phyloP scores from a whole-genome alignment of 2,888 invertebrate species.

The Toxonevra muliebris region DNA sequence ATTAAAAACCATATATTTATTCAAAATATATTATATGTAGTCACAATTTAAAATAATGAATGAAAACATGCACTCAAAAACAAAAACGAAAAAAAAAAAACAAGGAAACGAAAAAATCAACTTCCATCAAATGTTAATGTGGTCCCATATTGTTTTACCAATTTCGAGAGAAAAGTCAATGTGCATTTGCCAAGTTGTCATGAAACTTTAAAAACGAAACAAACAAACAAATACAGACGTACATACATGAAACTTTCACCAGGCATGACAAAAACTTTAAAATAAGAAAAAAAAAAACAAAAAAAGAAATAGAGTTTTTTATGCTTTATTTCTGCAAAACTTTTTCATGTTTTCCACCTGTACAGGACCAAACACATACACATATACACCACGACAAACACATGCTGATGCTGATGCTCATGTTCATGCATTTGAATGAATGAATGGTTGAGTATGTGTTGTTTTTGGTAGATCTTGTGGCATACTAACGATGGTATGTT shows the following conservation, averaged over 20 bases:
- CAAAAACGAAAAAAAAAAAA: too few relatives aligned
- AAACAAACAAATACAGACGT: too few relatives aligned
- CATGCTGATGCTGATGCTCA: neutral
- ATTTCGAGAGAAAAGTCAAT: constrained; percentile 9
- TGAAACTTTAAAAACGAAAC: neutral
- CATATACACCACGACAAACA: too few relatives aligned
- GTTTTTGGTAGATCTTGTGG: neutral
- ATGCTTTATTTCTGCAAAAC: neutral
- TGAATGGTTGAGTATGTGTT: neutral
- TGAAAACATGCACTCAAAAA: too few relatives aligned
- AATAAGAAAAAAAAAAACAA: neutral
- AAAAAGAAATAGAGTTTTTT: neutral
- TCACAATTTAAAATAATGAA: too few relatives aligned
- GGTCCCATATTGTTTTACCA: constrained; percentile 14
- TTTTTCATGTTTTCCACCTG: neutral
- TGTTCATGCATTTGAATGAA: neutral
- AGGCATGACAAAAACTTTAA: neutral
- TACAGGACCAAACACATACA: too few relatives aligned
- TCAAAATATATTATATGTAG: too few relatives aligned
- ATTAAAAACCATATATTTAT: too few relatives aligned
- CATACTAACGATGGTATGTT: constrained; percentile 20
- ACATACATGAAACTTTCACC: neutral
- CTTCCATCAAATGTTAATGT: neutral
- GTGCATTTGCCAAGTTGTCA: constrained; percentile 12
- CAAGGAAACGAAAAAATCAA: neutral